Percentiles rank a stretch among this genome's conserved stretches.
These are phyloP conservation scores for Merodon equestris DNA, from an alignment of 2,888 invertebrate species.

Conservation along the genomic window DNA sequence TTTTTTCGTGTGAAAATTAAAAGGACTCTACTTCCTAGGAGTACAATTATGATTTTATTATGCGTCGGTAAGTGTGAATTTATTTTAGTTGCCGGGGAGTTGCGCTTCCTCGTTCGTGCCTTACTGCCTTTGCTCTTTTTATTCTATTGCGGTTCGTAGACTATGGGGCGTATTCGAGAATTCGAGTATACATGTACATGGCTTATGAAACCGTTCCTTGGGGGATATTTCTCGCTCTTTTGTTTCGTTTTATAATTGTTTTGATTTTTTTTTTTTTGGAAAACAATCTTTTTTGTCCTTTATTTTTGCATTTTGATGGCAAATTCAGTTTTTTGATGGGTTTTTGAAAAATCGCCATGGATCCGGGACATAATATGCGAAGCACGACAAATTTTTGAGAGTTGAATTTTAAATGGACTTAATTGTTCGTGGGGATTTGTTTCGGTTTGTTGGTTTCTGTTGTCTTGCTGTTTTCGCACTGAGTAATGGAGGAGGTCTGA, in stretches of 20 bases:
- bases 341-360: constrained; percentile 55
- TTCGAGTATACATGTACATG: constrained; percentile 8
- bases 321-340: constrained; percentile 42
- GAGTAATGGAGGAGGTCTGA: constrained; percentile 16
- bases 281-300: constrained; percentile 38
- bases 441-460: background rate
- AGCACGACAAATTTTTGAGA: constrained; percentile 50
- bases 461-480: background rate
- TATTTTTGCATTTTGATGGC: constrained; percentile 13
- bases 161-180: background rate
- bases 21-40: constrained; percentile 63
- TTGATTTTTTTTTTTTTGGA: constrained; percentile 16
- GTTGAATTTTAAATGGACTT: constrained; percentile 56
- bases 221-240: constrained; percentile 53
- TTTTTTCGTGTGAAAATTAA: constrained; percentile 59
- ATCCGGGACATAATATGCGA: constrained; percentile 29
- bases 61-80: constrained; percentile 68
- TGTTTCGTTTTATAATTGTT: constrained; percentile 61
- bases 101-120: constrained; percentile 2
- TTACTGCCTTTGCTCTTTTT: constrained; percentile 14
- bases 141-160: constrained; percentile 3
- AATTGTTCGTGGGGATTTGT: constrained; percentile 34
- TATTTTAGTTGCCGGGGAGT: constrained; percentile 50
- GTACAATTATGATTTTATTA: constrained; percentile 68
- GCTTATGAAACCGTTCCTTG: constrained; percentile 51